Percentiles rank a stretch among this genome's conserved stretches.
Evolutionary conservation across 1,140 invertebrate genomes (phyloP).

Genomic region (Triops cancriformis): DNA sequence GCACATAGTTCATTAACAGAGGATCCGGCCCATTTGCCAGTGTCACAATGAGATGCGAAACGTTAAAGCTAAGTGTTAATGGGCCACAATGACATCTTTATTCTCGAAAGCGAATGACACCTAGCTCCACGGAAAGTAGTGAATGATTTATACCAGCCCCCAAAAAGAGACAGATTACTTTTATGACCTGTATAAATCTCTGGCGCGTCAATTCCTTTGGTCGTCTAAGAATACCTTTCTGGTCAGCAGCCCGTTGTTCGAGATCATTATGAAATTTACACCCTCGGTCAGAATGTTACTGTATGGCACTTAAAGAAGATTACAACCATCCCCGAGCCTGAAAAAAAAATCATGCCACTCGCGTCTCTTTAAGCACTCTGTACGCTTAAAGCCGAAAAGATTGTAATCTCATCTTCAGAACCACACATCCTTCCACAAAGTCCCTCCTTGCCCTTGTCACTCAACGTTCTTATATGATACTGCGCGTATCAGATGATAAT

Average conservation of each 20-base stretch:
- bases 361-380: too few relatives aligned
- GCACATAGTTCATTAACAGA: too few relatives aligned
- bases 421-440: background rate
- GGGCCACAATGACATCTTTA: background rate
- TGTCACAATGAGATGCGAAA: background rate
- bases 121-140: background rate
- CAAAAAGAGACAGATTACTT: background rate
- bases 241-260: background rate
- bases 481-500: conserved; percentile 4
- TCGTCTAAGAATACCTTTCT: background rate
- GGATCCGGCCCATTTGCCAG: too few relatives aligned
- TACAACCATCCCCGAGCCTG: too few relatives aligned
- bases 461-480: background rate
- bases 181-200: conserved; percentile 4
- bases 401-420: background rate
- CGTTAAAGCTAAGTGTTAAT: background rate
- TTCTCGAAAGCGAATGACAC: background rate
- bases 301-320: background rate
- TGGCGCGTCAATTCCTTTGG: background rate
- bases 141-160: background rate
- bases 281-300: background rate
- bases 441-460: background rate
- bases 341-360: too few relatives aligned
- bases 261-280: background rate
- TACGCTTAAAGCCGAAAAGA: background rate